Base-by-base conservation (phyloP, 2,113 vertebrate species). In the Crotalus helleri region DNA sequence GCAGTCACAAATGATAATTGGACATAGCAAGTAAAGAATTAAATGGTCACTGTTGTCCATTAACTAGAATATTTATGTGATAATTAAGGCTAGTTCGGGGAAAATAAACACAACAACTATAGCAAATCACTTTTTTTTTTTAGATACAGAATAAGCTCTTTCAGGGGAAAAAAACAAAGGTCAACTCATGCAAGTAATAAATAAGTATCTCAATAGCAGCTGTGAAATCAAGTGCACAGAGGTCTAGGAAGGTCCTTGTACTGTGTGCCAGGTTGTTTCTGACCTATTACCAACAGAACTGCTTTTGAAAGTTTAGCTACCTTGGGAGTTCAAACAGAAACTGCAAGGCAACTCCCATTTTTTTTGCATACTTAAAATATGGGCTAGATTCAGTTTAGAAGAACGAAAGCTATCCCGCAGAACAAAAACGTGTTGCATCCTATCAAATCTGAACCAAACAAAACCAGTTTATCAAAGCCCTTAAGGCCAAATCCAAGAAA, bases 51-150 rank as follows among this genome's bases (percentile, higher is more conserved):
- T 64, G 44, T 92, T 96, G 93, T 87, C 89, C 46, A 44, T 46
- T 87, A 94, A 91, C 64, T 92, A 86, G 91, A 92, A 95, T 95
- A 95, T 0, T 1, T 46, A 92, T 85, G 19, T 21, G 85, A 54
- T 93, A 95, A 96, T 96, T 96, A 95, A 95, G 93, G 29, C 85
- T 85, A 57, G 81, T 96, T 95, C 90, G 92, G 94, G 33, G 46
- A 93, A 86, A 94, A 96, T 91, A 96, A 96, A 93, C 57, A 94
- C 57, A 51, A 93, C 0, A 33, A 33, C 81, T 96, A 92, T 44
- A 87, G 86, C 90, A 91, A 94, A 95, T 92, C 90, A 87, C 0
- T 4, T 21, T 85, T 88, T 90, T 93, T 90, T 91, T 87, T 87
- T 49, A 19, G 3, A 33, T 11, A 94, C 58, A 69, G 55, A 64